phyloP scores from a whole-genome alignment of 2,797 vertebrate genomes.

The Gastrophryne carolinensis region DNA sequence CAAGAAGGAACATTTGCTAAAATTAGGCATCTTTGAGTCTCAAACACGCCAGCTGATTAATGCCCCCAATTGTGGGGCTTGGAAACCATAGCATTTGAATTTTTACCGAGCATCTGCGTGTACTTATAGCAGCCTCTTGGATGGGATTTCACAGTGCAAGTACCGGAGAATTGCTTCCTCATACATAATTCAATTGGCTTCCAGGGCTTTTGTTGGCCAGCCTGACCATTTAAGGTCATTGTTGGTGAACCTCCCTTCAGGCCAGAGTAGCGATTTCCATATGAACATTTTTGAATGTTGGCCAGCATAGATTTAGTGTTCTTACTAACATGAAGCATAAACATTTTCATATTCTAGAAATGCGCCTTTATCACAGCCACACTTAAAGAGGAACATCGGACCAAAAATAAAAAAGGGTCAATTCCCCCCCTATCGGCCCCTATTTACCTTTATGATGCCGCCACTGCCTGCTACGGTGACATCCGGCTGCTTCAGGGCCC shows the following conservation, averaged over 20 bases:
- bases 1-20: slow-evolving; percentile 44
- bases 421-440: too few species aligned
- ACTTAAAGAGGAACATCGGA: too few species aligned
- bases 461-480: too few species aligned
- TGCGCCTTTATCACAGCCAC: too few species aligned
- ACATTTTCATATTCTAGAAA: too few species aligned
- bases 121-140: slow-evolving; percentile 10
- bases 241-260: background rate
- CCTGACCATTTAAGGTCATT: background rate
- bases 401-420: too few species aligned
- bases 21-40: slow-evolving; percentile 34
- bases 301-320: background rate
- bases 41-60: slow-evolving; percentile 42
- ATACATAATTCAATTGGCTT: slow-evolving; percentile 19
- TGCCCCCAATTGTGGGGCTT: slow-evolving; percentile 17
- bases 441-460: too few species aligned
- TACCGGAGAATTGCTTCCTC: slow-evolving; percentile 30
- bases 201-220: background rate
- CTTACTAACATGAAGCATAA: too few species aligned
- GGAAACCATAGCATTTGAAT: slow-evolving; percentile 19
- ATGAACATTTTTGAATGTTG: background rate
- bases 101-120: slow-evolving; percentile 26
- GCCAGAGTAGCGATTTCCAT: background rate
- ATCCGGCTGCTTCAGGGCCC: too few species aligned
- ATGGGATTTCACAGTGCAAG: slow-evolving; percentile 1